These are phyloP conservation scores for Chelonoidis abingdonii DNA, from an alignment of 2,113 vertebrate species.

Conservation along the genomic window DNA sequence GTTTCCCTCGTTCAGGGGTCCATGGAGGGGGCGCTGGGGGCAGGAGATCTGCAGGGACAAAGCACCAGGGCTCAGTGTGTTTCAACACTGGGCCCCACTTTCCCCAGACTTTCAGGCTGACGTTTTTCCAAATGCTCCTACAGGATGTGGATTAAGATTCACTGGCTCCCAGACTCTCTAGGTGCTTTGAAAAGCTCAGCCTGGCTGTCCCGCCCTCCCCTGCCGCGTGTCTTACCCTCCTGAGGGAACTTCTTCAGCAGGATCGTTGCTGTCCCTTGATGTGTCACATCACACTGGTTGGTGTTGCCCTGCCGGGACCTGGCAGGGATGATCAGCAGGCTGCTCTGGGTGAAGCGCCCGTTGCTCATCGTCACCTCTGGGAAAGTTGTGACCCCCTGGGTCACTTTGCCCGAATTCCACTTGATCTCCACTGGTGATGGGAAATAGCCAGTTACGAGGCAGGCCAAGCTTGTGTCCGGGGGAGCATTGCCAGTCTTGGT, in stretches of 20 bases:
- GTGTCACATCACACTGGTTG: background rate
- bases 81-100: too few species aligned
- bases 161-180: accelerated
- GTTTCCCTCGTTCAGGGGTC: accelerated
- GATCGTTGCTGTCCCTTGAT: accelerated
- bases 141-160: background rate
- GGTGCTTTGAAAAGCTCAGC: background rate
- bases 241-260: background rate
- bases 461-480: too few species aligned
- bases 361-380: background rate
- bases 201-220: background rate
- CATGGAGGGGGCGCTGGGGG: accelerated
- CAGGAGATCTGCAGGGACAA: background rate
- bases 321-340: accelerated
- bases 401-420: accelerated
- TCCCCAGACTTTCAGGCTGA: too few species aligned
- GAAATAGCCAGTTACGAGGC: background rate
- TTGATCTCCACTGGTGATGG: accelerated
- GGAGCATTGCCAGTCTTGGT: too few species aligned
- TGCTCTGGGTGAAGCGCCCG: accelerated
- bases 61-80: background rate
- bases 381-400: accelerated
- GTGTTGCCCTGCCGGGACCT: too few species aligned
- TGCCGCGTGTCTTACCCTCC: background rate
- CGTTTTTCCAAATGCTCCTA: too few species aligned